Conservation (phyloP, 1,140 invertebrate genomes). For the Oreohelix idahoensis region DNA sequence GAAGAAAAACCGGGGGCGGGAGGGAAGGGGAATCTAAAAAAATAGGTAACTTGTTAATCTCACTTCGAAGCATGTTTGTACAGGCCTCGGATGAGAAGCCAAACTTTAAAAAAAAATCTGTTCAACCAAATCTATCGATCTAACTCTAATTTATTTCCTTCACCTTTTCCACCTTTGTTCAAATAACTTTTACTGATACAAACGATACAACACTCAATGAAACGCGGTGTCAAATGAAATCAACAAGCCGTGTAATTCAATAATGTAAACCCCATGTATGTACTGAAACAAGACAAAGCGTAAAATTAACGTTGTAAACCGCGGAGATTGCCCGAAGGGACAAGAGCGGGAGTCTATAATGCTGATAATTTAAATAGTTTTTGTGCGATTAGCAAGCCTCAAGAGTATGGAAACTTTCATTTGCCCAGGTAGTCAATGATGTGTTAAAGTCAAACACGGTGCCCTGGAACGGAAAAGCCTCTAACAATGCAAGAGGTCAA, state of each 20-base stretch:
- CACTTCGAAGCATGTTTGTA: no score
- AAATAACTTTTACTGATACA: neutral
- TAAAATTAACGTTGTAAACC: slow-evolving; percentile 14
- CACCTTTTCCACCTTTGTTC: neutral
- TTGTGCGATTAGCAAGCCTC: neutral
- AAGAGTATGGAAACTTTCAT: neutral
- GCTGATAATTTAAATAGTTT: neutral
- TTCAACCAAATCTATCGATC: neutral
- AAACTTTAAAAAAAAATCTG: neutral
- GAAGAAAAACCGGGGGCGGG: no score
- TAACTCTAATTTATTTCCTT: neutral
- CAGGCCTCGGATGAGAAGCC: no score
- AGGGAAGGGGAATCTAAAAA: no score
- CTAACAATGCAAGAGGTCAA: neutral
- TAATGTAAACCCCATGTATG: neutral
- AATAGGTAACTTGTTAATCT: no score
- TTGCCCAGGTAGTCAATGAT: neutral
- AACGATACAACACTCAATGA: neutral
- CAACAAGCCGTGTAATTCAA: slow-evolving; percentile 8
- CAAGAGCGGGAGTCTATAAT: neutral
- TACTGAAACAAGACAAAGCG: neutral
- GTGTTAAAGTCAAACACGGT: neutral
- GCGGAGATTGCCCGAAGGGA: neutral
- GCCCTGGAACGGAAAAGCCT: neutral
- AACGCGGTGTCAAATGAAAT: neutral